Conservation (phyloP, 2,888 invertebrate species). For the Eupithecia abbreviata region DNA sequence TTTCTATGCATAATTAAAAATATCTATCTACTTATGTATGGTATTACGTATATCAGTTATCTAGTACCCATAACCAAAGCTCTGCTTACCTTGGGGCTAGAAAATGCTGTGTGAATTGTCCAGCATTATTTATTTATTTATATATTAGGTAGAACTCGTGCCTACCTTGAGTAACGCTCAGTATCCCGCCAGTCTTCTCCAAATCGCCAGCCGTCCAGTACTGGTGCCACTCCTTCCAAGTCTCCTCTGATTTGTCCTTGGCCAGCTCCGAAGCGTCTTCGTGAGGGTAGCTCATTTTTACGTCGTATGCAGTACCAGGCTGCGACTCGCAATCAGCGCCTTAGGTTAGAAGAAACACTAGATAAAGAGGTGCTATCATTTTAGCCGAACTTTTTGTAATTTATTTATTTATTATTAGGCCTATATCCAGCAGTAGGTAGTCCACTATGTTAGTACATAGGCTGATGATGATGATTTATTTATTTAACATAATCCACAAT, state of each 20-base stretch:
- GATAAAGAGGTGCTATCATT: slow-evolving; percentile 8
- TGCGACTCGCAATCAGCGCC: slow-evolving; percentile 66
- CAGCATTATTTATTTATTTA: background rate
- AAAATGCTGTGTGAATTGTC: too few relatives aligned
- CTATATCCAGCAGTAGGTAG: too few relatives aligned
- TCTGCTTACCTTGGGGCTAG: too few relatives aligned
- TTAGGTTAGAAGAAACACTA: slow-evolving; percentile 36
- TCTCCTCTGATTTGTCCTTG: slow-evolving; percentile 70
- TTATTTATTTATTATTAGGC: too few relatives aligned
- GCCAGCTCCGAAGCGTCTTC: slow-evolving; percentile 65
- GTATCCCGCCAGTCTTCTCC: slow-evolving; percentile 56
- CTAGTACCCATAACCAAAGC: too few relatives aligned
- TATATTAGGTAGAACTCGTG: background rate
- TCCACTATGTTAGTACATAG: too few relatives aligned
- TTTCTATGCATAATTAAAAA: too few relatives aligned
- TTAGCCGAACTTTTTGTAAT: too few relatives aligned
- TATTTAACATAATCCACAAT: too few relatives aligned
- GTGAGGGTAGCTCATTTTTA: slow-evolving; percentile 66
- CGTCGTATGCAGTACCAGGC: slow-evolving; percentile 63
- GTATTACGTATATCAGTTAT: too few relatives aligned
- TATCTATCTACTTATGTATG: too few relatives aligned
- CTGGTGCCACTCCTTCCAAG: slow-evolving; percentile 67
- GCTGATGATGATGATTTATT: too few relatives aligned
- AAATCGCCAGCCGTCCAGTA: slow-evolving; percentile 63
- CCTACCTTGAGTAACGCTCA: slow-evolving; percentile 64